A percentile compares a stretch with the other conserved stretches of the same genome.
These are phyloP conservation scores for Zaprionus kolodkinae DNA, from an alignment of 1,140 invertebrate species.

Conservation along the genomic window DNA sequence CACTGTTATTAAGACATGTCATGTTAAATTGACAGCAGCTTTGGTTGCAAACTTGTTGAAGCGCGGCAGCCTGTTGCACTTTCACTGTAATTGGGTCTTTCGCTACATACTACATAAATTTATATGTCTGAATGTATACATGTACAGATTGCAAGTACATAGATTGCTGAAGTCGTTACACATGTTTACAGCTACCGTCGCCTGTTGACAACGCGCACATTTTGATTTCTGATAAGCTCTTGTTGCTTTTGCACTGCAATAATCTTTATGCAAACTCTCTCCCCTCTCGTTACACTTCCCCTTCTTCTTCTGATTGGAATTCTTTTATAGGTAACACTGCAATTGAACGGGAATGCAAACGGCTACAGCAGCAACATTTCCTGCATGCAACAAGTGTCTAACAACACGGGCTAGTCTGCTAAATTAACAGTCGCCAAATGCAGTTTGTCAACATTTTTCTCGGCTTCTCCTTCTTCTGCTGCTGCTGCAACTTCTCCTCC, in stretches of 20 bases:
- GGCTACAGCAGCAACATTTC: constrained; percentile 18
- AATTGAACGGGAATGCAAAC: constrained; percentile 3
- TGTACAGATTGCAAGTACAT: not conserved
- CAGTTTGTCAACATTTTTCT: constrained; percentile 48
- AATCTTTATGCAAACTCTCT: constrained; percentile 20
- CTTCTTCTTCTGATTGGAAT: not conserved
- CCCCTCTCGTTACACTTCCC: not conserved
- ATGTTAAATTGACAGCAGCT: not conserved
- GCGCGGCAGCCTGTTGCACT: constrained; percentile 39
- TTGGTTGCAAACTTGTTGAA: constrained; percentile 21
- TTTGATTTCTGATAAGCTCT: constrained; percentile 33
- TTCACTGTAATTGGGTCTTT: constrained; percentile 42
- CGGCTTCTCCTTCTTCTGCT: not conserved
- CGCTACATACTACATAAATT: not conserved
- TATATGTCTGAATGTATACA: not conserved
- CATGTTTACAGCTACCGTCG: constrained; percentile 30
- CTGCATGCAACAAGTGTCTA: constrained; percentile 32
- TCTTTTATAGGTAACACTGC: constrained; percentile 10
- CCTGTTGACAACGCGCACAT: constrained; percentile 1
- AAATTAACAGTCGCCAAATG: constrained; percentile 23
- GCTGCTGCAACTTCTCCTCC: constrained; percentile 17
- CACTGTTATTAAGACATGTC: constrained; percentile 7
- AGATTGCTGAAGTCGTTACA: constrained; percentile 25
- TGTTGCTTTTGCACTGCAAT: constrained; percentile 12
- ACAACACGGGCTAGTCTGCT: not conserved